Base-by-base conservation (phyloP, 2,797 vertebrate genomes). In the Pseudochaenichthys georgianus region DNA sequence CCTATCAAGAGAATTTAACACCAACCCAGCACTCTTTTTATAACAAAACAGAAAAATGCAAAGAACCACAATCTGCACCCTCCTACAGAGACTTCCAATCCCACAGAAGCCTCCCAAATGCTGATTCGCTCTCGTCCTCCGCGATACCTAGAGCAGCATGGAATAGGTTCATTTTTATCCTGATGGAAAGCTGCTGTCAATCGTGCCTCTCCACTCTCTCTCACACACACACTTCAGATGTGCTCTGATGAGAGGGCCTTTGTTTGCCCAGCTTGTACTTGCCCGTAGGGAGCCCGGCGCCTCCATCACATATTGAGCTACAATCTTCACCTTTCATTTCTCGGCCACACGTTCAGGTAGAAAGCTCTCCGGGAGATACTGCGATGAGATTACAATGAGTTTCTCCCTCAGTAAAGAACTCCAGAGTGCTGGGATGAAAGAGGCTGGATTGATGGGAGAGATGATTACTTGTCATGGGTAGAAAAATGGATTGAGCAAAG, bases 391-490 rank as follows among this genome's bases (percentile, higher is more conserved):
- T 92, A 93, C 92, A 91, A 90, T 93, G 92, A 92, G 85, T 92
- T 90, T 90, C 91, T 90, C 86, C 81, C 88, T 87, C 85, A 23
- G 81, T 86, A 80, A 88, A 91, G 91, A 91, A 90, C 92, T 91
- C 92, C 87, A 88, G 87, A 92, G 91, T 88, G 86, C 80, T 82
- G 86, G 89, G 87, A 93, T 93, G 93, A 93, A 93, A 93, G 87
- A 84, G 88, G 82, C 87, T 57, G 86, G 88, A 94, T 90, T 94
- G 93, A 94, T 93, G 91, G 90, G 82, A 91, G 88, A 91, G 92
- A 94, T 94, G 88, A 94, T 94, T 94, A 93, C 93, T 93, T 93
- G 93, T 92, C 93, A 93, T 83, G 89, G 90, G 83, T 91, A 90
- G 92, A 93, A 92, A 93, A 93, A 94, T 92, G 91, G 90, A 93